A percentile compares a stretch with the other conserved stretches of the same genome.
Evolutionary conservation across 2,113 vertebrate genomes (phyloP).

Genomic region (Anarrhichthys ocellatus): DNA sequence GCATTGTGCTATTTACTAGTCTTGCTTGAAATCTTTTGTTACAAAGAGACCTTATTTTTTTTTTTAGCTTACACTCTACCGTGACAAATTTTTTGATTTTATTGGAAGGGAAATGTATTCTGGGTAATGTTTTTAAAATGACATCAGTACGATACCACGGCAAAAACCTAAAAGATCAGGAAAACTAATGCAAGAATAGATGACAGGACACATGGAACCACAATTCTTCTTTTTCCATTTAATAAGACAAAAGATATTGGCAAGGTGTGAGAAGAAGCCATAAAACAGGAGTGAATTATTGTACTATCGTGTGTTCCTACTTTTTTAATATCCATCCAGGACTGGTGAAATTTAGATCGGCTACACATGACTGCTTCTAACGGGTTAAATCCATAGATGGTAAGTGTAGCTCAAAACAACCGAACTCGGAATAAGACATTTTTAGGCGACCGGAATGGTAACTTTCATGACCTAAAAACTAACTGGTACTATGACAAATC

Average conservation of each 20-base stretch:
- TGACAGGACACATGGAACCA: too few relatives aligned
- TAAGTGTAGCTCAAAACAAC: not conserved
- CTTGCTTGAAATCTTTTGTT: not conserved
- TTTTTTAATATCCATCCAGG: not conserved
- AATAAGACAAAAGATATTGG: too few relatives aligned
- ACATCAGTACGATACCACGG: not conserved
- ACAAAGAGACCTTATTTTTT: not conserved
- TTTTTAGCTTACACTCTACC: not conserved
- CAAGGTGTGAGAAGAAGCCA: not conserved
- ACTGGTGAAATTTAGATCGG: not conserved
- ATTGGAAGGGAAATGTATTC: slow-evolving; percentile 12
- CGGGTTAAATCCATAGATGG: not conserved
- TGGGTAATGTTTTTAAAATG: not conserved
- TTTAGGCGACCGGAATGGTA: not conserved
- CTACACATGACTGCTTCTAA: not conserved
- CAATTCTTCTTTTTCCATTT: too few relatives aligned
- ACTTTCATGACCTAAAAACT: not conserved
- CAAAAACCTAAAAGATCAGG: not conserved
- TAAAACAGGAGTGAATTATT: not conserved
- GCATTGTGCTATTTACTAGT: not conserved
- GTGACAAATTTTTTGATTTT: slow-evolving; percentile 1
- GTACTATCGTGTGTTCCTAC: not conserved
- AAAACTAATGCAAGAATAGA: too few relatives aligned
- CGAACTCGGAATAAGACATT: not conserved
- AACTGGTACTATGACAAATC: not conserved